Conservation (phyloP, 2,888 invertebrate species). For the Parasteatoda lunata region DNA sequence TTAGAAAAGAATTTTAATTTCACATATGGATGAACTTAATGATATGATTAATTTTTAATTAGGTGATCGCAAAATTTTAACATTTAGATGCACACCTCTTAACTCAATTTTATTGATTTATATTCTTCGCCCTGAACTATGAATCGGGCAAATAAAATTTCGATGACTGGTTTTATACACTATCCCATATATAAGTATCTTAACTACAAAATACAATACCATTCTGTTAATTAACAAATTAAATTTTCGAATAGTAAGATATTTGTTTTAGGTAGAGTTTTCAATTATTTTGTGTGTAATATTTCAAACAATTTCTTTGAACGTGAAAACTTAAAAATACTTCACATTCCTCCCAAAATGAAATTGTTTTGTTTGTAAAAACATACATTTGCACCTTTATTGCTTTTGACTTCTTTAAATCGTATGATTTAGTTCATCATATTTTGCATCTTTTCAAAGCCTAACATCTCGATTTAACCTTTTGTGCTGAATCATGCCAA, state of each 20-base stretch:
- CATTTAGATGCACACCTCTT: too few relatives aligned
- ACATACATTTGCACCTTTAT: constrained; percentile 7
- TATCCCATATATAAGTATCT: constrained; percentile 1
- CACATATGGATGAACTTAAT: too few relatives aligned
- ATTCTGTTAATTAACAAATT: constrained; percentile 11
- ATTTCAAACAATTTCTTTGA: constrained; percentile 1
- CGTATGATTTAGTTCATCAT: constrained; percentile 15
- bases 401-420: constrained; percentile 16
- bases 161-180: background rate
- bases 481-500: background rate
- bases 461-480: background rate
- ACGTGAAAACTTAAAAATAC: background rate
- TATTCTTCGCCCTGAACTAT: background rate
- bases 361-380: background rate
- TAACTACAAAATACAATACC: constrained; percentile 18
- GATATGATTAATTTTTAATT: too few relatives aligned
- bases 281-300: background rate
- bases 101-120: too few relatives aligned
- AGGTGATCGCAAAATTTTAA: too few relatives aligned
- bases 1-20: too few relatives aligned
- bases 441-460: background rate
- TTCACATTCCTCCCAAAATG: constrained; percentile 30
- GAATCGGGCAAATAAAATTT: background rate
- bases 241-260: constrained; percentile 1
- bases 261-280: constrained; percentile 6